Conservation (phyloP, 2,888 invertebrate genomes). For the Petrolisthes cinctipes region DNA sequence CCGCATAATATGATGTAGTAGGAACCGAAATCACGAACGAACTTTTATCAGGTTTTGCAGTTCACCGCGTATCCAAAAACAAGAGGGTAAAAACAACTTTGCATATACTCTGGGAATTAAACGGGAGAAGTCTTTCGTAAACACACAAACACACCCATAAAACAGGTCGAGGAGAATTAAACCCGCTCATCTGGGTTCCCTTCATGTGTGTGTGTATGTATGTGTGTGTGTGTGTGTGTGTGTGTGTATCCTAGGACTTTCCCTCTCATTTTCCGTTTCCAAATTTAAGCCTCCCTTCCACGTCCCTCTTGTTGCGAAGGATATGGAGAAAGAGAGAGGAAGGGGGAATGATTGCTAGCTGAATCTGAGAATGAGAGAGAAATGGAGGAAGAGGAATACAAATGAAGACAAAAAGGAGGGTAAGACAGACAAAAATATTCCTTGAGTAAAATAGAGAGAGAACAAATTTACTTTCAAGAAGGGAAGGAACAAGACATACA, state of each 20-base stretch:
- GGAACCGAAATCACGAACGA: no score
- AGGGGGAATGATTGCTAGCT: background rate
- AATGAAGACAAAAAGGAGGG: no score
- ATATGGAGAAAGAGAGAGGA: background rate
- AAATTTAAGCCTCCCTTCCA: no score
- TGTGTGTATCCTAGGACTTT: background rate
- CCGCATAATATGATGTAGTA: no score
- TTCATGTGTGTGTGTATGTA: no score
- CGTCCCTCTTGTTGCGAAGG: background rate
- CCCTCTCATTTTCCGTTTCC: background rate
- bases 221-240: no score
- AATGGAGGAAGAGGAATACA: background rate
- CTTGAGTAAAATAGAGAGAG: background rate
- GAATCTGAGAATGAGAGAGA: background rate
- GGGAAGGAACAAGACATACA: background rate
- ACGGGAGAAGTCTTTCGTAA: conserved; percentile 1
- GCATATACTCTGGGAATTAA: background rate
- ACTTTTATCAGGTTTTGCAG: no score
- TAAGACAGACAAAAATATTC: no score
- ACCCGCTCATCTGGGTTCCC: background rate
- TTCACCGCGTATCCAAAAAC: no score
- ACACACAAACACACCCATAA: conserved; percentile 35
- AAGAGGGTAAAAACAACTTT: background rate
- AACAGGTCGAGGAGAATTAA: conserved; percentile 18
- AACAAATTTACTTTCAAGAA: background rate